Conservation (phyloP, 2,113 vertebrate species). For the Lamprotornis superbus region DNA sequence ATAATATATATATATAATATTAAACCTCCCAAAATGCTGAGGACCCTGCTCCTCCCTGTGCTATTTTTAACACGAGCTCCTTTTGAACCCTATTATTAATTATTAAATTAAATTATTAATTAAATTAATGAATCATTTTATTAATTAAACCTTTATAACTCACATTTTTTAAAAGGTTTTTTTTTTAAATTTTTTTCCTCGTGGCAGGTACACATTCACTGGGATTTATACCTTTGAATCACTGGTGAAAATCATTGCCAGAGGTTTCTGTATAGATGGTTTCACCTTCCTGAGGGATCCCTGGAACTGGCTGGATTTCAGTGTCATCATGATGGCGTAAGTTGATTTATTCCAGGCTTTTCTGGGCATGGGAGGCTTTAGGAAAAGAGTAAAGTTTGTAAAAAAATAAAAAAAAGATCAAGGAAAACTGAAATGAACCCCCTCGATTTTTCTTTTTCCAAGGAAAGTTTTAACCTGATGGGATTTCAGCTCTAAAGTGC, state of each 20-base stretch:
- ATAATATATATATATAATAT: too few relatives aligned
- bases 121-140: too few relatives aligned
- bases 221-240: slow-evolving; percentile 99
- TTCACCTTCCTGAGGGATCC: slow-evolving; percentile 96
- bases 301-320: slow-evolving; percentile 99
- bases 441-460: too few relatives aligned
- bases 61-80: background rate
- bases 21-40: background rate
- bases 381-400: background rate
- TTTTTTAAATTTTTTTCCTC: too few relatives aligned
- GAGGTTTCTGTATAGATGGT: slow-evolving; percentile 95
- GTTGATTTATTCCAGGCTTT: slow-evolving; percentile 49
- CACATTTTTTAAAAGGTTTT: too few relatives aligned
- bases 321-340: slow-evolving; percentile 99
- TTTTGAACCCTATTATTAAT: too few relatives aligned
- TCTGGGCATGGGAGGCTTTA: background rate
- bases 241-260: slow-evolving; percentile 95
- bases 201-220: slow-evolving; percentile 91
- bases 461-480: background rate
- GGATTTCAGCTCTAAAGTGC: background rate
- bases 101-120: too few relatives aligned
- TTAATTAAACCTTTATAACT: accelerated
- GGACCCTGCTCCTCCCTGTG: accelerated
- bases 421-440: background rate
- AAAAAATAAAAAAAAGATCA: background rate